A percentile compares a stretch with the other conserved stretches of the same genome.
Conservation (phyloP, 2,113 vertebrate genomes). For the Macaca nemestrina region DNA sequence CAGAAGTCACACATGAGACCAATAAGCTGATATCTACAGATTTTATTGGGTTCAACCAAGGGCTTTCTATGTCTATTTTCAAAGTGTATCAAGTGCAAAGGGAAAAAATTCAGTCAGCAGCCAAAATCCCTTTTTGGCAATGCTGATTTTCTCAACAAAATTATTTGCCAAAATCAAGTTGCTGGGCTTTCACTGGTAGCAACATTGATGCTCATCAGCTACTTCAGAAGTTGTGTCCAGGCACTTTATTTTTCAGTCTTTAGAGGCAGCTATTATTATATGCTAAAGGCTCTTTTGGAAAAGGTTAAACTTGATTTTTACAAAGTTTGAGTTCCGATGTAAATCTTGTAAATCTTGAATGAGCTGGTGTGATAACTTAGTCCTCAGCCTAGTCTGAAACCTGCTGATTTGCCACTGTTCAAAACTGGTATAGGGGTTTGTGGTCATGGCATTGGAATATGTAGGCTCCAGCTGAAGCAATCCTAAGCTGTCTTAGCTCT, state of each 20-base stretch:
- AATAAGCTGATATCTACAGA: not conserved
- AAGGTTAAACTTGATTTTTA: not conserved
- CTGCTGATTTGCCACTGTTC: not conserved
- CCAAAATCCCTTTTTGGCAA: constrained; percentile 2
- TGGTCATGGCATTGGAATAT: not conserved
- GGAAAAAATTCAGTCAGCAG: not conserved
- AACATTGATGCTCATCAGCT: not conserved
- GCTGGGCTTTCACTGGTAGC: not conserved
- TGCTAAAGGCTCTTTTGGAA: not conserved
- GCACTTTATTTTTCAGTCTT: not conserved
- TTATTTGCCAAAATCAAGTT: not conserved
- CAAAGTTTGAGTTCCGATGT: not conserved
- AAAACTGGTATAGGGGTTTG: not conserved
- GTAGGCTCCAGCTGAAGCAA: not conserved
- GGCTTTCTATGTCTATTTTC: not conserved
- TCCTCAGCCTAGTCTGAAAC: not conserved
- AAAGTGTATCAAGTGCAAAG: constrained; percentile 19
- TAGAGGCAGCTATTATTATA: not conserved
- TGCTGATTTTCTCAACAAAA: not conserved
- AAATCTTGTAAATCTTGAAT: not conserved
- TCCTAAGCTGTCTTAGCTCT: not conserved
- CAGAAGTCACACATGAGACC: not conserved
- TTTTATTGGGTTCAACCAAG: constrained; percentile 44
- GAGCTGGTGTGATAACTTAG: not conserved
- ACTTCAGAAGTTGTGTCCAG: not conserved